Base-by-base conservation (phyloP, 2,797 vertebrate genomes). In the Notoglanidium macrostoma region DNA sequence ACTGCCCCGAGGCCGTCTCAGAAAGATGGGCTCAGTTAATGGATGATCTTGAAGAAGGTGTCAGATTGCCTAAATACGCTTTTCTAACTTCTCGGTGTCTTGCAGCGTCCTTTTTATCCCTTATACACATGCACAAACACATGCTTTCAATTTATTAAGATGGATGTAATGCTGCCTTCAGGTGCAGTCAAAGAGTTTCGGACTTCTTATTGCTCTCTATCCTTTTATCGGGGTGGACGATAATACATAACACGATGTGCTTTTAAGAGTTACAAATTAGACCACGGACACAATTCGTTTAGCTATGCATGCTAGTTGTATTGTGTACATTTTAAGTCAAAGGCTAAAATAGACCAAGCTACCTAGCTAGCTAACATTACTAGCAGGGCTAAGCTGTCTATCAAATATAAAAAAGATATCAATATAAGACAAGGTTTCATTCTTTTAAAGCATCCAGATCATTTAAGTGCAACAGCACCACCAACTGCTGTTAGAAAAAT, bases 1-100 rank as follows among this genome's bases (percentile, higher is more conserved):
- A 97, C 97, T 97, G 98, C 96, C 98, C 97, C 95, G 94, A 96
- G 97, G 97, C 97, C 95, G 96, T 96, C 96, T 94, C 15, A 29
- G 96, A 97, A 97, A 98, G 97, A 98, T 97, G 97, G 98, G 98
- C 97, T 97, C 96, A 96, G 96, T 97, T 98, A 98, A 97, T 97
- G 98, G 97, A 98, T 97, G 97, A 97, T 98, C 96, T 96, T 97
- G 97, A 97, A 98, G 17, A 96, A 97, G 98, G 97, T 97, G 96
- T 96, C 97, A 97, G 96, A 97, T 97, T 96, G 94, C 95, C 93
- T 95, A 94, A 94, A 96, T 94, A 94, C 93, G 93, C 92, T 91
- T 91, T 94, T 54, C n/a, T 35, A 67, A 67, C 46, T 29, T 82
- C 26, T 2, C 5, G 2, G n/a, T 49, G 6, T 49, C 44, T 65